These are phyloP conservation scores for Varanus komodoensis DNA, from an alignment of 2,113 vertebrate genomes.

Conservation along the genomic window DNA sequence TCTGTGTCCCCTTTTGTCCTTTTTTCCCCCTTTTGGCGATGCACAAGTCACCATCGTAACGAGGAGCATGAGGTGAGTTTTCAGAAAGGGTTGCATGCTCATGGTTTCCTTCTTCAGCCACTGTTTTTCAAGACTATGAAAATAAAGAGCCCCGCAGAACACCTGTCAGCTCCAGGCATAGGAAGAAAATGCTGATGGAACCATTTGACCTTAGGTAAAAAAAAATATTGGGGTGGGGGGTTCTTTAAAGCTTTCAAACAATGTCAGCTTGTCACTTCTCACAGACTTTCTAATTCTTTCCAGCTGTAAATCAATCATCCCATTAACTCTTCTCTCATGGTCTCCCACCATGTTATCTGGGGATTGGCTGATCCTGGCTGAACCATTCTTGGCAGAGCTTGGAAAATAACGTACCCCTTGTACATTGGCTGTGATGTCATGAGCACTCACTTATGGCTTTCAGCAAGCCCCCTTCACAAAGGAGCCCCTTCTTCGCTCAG, in stretches of 20 bases:
- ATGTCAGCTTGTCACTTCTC: slow-evolving; percentile 65
- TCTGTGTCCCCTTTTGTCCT: no score
- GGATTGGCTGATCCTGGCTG: slow-evolving; percentile 68
- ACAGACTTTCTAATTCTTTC: slow-evolving; percentile 78
- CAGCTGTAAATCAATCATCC: slow-evolving; percentile 83
- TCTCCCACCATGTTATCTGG: slow-evolving; percentile 73
- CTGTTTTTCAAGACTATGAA: slow-evolving; percentile 17
- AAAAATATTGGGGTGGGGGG: slow-evolving; percentile 28
- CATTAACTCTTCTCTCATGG: slow-evolving; percentile 76
- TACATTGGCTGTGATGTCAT: slow-evolving; percentile 86
- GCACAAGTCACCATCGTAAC: no score
- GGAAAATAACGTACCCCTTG: slow-evolving; percentile 87
- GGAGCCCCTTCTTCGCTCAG: slow-evolving; percentile 75
- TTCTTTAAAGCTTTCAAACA: slow-evolving; percentile 46
- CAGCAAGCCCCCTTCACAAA: slow-evolving; percentile 74
- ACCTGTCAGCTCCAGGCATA: slow-evolving; percentile 48
- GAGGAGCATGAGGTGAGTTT: neutral
- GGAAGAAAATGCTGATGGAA: slow-evolving; percentile 42
- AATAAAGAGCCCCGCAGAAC: slow-evolving; percentile 17
- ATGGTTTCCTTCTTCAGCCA: slow-evolving; percentile 17
- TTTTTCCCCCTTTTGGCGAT: no score
- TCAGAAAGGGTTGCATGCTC: slow-evolving; percentile 12
- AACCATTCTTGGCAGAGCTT: slow-evolving; percentile 57
- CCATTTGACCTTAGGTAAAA: slow-evolving; percentile 45
- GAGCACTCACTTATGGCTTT: slow-evolving; percentile 78